Base-by-base conservation (phyloP, 2,797 vertebrate genomes). In the Notamacropus eugenii region DNA sequence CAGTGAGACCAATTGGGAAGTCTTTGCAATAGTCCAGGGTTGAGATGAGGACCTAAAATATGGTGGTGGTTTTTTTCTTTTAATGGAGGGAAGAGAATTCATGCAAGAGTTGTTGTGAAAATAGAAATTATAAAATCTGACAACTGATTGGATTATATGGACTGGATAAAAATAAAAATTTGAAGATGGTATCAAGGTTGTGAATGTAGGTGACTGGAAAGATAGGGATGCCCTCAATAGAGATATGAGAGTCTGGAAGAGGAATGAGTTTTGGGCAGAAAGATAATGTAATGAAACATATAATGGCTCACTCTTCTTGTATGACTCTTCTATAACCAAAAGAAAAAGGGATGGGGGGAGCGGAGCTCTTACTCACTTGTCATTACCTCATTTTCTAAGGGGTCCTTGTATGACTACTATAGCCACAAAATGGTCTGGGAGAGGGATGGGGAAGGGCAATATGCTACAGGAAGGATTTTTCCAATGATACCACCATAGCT, bases 341-440 rank as follows among this genome's bases (percentile, higher is more conserved):
- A 27, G 5, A 46, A 87, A 87, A 46, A 87, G 74, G 22, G 40
- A 9, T 46, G 19, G 19, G n/a, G 40, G 31, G 22, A 31, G 29
- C 46, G 3, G 22, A 87, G 3, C 40, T 87, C 74, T 87, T 87
- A 87, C n/a, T 82, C 67, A 82, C 74, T 46, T 87, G 40, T 87
- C 99, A 82, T 82, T 82, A 82, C 40, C n/a, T 46, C 74, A 82
- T 24, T 46, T 82, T 82, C 9, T 82, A 82, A 82, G 40, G 22
- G 74, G 40, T 82, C 4, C 40, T 27, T 50, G 24, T 22, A 87
- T 87, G 22, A 87, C 9, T 87, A 24, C 8, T 10, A 46, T 50
- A 27, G 40, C 62, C 40, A 46, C 22, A 87, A 34, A 87, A 46
- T 50, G 24, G 13, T 87, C 74, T 87, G 74, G 40, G n/a, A 50